Base-by-base conservation (phyloP, 2,797 vertebrate species). In the Arnoldichthys spilopterus region DNA sequence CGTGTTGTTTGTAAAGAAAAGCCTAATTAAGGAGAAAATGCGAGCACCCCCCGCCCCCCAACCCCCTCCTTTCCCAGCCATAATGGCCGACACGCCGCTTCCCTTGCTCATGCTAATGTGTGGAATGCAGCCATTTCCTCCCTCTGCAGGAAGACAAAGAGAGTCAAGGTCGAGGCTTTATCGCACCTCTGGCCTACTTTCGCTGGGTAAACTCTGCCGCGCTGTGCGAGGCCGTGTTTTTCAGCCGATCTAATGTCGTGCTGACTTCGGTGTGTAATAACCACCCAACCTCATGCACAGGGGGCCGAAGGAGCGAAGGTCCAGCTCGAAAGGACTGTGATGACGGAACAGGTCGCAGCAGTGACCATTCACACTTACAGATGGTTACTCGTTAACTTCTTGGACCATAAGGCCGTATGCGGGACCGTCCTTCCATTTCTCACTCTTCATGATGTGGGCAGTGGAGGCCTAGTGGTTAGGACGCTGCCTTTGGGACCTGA, bases 101-200 rank as follows among this genome's bases (percentile, higher is more conserved):
- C 89, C 90, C 87, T 92, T 94, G 93, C 89, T 92, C 92, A 93
- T 93, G 93, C 89, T 94, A 94, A 95, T 94, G 91, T 88, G 85
- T 93, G 93, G 94, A 95, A 95, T 95, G 93, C 54, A 80, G 90
- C 90, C 91, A 94, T 94, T 95, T 95, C 93, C 94, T 94, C 91
- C 89, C 91, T 90, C 81, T 88, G 86, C 87, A 89, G 88, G 85
- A 89, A 90, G 89, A 95, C 92, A 94, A 95, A 94, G 90, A 89
- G 86, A 91, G 88, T 85, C 84, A 82, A 86, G 85, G 87, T 89
- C 84, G 86, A 87, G 45, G 59, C 66, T 72, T 72, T 80, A 67
- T 47, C 67, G 67, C 66, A 62, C 67, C 72, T 78, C 63, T 77
- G 47, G 47, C 68, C 61, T 28, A 37, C 20, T 56, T 72, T 66